Conservation (phyloP, 1,140 invertebrate species). For the Epicauta chinensis region DNA sequence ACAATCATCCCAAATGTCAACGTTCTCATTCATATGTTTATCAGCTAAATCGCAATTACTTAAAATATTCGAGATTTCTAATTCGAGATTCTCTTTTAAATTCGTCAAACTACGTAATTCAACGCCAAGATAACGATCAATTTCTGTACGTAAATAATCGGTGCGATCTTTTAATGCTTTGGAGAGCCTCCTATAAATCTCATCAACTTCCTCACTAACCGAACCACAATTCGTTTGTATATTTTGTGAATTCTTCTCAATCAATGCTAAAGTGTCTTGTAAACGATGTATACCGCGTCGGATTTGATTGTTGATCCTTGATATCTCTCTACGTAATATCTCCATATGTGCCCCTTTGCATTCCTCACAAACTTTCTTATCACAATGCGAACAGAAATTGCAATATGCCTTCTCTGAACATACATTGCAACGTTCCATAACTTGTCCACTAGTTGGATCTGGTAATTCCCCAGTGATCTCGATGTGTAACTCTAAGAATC, state of each 20-base stretch:
- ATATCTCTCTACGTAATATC: conserved; percentile 88
- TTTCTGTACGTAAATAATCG: conserved; percentile 78
- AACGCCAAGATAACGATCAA: conserved; percentile 78
- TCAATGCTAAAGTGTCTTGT: conserved; percentile 73
- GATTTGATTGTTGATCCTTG: conserved; percentile 89
- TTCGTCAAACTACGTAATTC: conserved; percentile 77
- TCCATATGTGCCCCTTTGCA: conserved; percentile 94
- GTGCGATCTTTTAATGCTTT: conserved; percentile 91
- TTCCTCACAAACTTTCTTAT: conserved; percentile 85
- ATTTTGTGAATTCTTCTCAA: conserved; percentile 78
- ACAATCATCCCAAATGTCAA: conserved; percentile 79
- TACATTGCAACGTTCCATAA: conserved; percentile 80
- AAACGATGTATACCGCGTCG: conserved; percentile 77
- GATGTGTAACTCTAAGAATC: conserved; percentile 92
- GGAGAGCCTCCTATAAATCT: conserved; percentile 79
- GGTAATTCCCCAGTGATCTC: conserved; percentile 88
- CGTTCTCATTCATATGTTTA: conserved; percentile 81
- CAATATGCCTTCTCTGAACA: conserved; percentile 94
- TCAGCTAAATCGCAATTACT: conserved; percentile 96
- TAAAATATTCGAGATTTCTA: conserved; percentile 86
- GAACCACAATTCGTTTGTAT: conserved; percentile 78
- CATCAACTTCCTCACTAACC: conserved; percentile 87
- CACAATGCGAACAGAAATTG: conserved; percentile 85
- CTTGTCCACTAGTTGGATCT: conserved; percentile 78
- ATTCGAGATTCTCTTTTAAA: conserved; percentile 87